Evolutionary conservation across 2,888 invertebrate genomes (phyloP).

Genomic region (Lycia hirtaria): DNA sequence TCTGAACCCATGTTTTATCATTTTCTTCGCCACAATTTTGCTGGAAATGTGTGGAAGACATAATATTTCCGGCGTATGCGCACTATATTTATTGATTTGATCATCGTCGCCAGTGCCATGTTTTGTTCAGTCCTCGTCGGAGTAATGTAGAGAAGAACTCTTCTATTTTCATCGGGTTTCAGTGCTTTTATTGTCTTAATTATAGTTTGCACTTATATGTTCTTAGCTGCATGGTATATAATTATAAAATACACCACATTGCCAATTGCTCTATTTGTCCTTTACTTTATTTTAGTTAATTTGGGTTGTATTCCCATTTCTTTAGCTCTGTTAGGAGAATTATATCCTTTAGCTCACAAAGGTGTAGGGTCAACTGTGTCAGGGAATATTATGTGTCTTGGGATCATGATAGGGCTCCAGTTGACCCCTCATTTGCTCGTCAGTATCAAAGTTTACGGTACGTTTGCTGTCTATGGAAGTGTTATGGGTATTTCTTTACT

Average conservation of each 20-base stretch:
- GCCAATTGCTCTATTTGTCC: constrained; percentile 8
- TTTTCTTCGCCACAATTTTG: constrained; percentile 42
- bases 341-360: constrained; percentile 66
- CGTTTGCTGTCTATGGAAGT: constrained; percentile 38
- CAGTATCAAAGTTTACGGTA: constrained; percentile 49
- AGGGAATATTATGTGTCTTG: neutral
- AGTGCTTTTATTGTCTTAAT: constrained; percentile 50
- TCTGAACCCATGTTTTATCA: constrained; percentile 44
- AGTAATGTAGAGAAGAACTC: constrained; percentile 44
- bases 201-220: constrained; percentile 44
- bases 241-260: neutral
- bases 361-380: constrained; percentile 44
- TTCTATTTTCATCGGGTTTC: too few species aligned
- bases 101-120: constrained; percentile 43
- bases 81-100: constrained; percentile 50
- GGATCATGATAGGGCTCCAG: constrained; percentile 44
- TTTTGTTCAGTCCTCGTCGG: constrained; percentile 41
- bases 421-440: constrained; percentile 52
- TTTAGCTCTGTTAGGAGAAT: constrained; percentile 63
- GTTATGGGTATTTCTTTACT: constrained; percentile 68
- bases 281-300: constrained; percentile 43
- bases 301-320: constrained; percentile 69
- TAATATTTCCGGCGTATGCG: constrained; percentile 53
- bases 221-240: constrained; percentile 11
- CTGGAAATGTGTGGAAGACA: constrained; percentile 52